Base-by-base conservation (phyloP, 1,140 invertebrate species). In the Periplaneta americana region DNA sequence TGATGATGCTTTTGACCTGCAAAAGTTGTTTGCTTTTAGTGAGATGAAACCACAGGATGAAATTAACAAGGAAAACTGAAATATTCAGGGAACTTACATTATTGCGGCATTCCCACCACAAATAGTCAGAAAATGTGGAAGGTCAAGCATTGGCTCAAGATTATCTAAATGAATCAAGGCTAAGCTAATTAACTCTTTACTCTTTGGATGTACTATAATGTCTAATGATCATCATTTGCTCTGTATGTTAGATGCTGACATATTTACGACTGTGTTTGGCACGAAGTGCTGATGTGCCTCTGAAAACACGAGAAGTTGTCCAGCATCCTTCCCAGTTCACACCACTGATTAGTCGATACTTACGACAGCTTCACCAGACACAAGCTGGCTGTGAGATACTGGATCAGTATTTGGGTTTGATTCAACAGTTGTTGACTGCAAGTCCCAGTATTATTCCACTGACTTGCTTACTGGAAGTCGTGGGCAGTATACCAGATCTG, bases 191-290 rank as follows among this genome's bases (percentile, higher is more conserved):
- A n/a, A n/a, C n/a, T n/a, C n/a, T n/a, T n/a, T n/a, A n/a, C n/a
- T n/a, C n/a, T n/a, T n/a, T n/a, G n/a, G n/a, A n/a, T n/a, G n/a
- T n/a, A n/a, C n/a, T n/a, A n/a, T n/a, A n/a, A n/a, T n/a, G n/a
- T n/a, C n/a, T n/a, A n/a, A n/a, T n/a, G n/a, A n/a, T n/a, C n/a
- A n/a, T n/a, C n/a, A n/a, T n/a, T n/a, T n/a, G n/a, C n/a, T n/a
- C n/a, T n/a, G n/a, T n/a, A n/a, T n/a, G n/a, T n/a, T n/a, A 96
- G 93, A 93, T 96, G 82, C 87, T 97, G 10, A 89, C 93, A 5
- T 97, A 96, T 87, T 87, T 96, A 80, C 90, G 95, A 6, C 89
- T 96, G 84, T 96, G 95, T 85, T 87, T 97, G 32, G 85, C 88
- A 33, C 84, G 88, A 9, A 85, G 86, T 17, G 87, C 89, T 33